These are phyloP conservation scores for Parasteatoda tepidariorum DNA, from an alignment of 1,140 invertebrate genomes.

Conservation along the genomic window DNA sequence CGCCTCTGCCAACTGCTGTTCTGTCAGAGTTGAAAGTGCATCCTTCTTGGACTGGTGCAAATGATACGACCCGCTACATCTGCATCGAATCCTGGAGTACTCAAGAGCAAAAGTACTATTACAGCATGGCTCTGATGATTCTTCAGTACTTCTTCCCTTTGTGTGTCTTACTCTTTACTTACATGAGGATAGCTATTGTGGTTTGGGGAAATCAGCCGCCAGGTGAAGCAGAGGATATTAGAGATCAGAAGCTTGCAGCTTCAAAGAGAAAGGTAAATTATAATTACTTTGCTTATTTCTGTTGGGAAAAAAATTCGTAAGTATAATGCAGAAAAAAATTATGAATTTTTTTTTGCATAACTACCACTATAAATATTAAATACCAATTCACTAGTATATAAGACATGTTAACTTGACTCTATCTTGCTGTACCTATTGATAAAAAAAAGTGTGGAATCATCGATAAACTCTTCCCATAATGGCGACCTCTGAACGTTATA, in stretches of 20 bases:
- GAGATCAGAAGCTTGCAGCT: slow-evolving; percentile 83
- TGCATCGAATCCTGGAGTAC: slow-evolving; percentile 44
- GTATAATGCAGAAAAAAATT: too few species aligned
- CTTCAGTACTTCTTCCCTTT: slow-evolving; percentile 89
- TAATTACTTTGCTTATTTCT: not conserved
- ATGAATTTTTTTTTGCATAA: too few species aligned
- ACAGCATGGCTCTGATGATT: slow-evolving; percentile 78
- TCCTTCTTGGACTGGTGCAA: not conserved
- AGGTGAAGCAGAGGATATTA: slow-evolving; percentile 82
- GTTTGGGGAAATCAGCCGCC: slow-evolving; percentile 90
- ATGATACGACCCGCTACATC: not conserved
- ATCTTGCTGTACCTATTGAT: too few species aligned
- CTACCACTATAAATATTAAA: too few species aligned
- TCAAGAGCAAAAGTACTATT: slow-evolving; percentile 71
- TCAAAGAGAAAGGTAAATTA: slow-evolving; percentile 90
- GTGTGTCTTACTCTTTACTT: slow-evolving; percentile 83
- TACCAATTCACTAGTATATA: too few species aligned
- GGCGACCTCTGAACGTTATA: too few species aligned
- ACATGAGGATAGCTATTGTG: slow-evolving; percentile 83
- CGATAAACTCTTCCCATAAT: too few species aligned
- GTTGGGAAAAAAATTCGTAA: too few species aligned
- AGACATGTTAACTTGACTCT: too few species aligned
- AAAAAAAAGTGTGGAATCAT: too few species aligned
- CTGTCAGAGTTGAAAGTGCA: slow-evolving; percentile 69
- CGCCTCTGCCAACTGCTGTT: slow-evolving; percentile 82